Evolutionary conservation across 2,888 invertebrate genomes (phyloP).

Genomic region (Apocheima hispidaria): DNA sequence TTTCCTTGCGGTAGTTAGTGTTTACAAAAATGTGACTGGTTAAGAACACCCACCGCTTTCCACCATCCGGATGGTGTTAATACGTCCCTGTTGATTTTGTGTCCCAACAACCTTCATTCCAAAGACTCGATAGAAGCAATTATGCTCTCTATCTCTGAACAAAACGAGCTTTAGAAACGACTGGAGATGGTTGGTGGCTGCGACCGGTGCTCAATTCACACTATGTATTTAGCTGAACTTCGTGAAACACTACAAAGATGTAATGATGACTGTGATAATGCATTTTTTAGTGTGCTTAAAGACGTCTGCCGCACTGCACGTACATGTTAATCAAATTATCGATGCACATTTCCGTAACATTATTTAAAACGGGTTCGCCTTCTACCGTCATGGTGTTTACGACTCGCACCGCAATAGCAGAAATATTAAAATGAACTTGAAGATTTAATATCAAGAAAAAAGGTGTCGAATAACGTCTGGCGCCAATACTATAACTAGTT

Average conservation of each 20-base stretch:
- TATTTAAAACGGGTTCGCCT: constrained; percentile 73
- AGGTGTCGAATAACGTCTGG: constrained; percentile 43
- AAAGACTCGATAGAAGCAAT: constrained; percentile 56
- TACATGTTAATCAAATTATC: constrained; percentile 79
- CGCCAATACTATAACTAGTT: constrained; percentile 53
- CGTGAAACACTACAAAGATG: constrained; percentile 80
- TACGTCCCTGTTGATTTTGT: constrained; percentile 80
- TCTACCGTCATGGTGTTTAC: constrained; percentile 26
- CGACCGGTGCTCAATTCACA: constrained; percentile 78
- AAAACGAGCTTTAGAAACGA: constrained; percentile 35
- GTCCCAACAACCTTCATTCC: constrained; percentile 61
- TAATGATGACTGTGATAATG: constrained; percentile 81
- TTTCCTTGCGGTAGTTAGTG: constrained; percentile 68
- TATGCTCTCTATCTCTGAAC: constrained; percentile 60
- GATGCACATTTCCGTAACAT: constrained; percentile 75
- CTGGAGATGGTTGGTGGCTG: constrained; percentile 44
- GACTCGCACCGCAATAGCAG: constrained; percentile 34
- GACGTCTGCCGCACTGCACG: constrained; percentile 61
- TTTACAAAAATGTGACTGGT: constrained; percentile 72
- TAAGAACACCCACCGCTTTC: constrained; percentile 82
- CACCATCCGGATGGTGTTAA: constrained; percentile 78
- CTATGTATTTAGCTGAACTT: constrained; percentile 81
- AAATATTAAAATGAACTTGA: constrained; percentile 39
- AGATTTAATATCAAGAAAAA: constrained; percentile 40
- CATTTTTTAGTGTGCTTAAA: constrained; percentile 79